Evolutionary conservation across 2,888 invertebrate genomes (phyloP).

Genomic region (Napeogenes inachia): DNA sequence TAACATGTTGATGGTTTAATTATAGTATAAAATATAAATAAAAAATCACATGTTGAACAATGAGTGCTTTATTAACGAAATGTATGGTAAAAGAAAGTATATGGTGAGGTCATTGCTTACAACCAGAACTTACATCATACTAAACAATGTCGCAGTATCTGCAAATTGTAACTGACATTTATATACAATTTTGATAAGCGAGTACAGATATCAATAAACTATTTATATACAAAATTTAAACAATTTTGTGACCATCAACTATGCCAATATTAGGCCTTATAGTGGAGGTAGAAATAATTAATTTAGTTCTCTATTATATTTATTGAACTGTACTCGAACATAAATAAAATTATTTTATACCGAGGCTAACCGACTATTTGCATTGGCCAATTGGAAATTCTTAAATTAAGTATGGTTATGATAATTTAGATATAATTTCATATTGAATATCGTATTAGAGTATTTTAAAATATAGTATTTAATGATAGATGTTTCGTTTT

Average conservation of each 20-base stretch:
- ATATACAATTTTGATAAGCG: constrained; percentile 38
- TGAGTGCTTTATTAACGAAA: constrained; percentile 77
- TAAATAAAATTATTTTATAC: not conserved
- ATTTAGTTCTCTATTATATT: constrained; percentile 20
- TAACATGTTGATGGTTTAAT: not conserved
- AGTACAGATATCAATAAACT: constrained; percentile 49
- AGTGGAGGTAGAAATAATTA: constrained; percentile 42
- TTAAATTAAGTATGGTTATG: too few relatives aligned
- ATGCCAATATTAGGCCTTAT: constrained; percentile 49
- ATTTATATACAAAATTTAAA: constrained; percentile 47
- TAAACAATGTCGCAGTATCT: constrained; percentile 31
- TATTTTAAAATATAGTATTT: too few relatives aligned
- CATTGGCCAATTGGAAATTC: too few relatives aligned
- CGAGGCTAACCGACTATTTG: constrained; percentile 1
- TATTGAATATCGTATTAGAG: too few relatives aligned
- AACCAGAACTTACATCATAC: constrained; percentile 55
- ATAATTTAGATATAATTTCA: too few relatives aligned
- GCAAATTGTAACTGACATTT: constrained; percentile 28
- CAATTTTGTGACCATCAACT: constrained; percentile 39
- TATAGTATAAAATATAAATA: constrained; percentile 14
- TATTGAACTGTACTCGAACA: constrained; percentile 38
- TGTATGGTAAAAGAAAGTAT: constrained; percentile 69
- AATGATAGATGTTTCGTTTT: too few relatives aligned
- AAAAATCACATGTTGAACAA: constrained; percentile 51
- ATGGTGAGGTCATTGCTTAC: constrained; percentile 65